These are phyloP conservation scores for Amphiprion clarkii DNA, from an alignment of 2,797 vertebrate genomes.

Conservation along the genomic window DNA sequence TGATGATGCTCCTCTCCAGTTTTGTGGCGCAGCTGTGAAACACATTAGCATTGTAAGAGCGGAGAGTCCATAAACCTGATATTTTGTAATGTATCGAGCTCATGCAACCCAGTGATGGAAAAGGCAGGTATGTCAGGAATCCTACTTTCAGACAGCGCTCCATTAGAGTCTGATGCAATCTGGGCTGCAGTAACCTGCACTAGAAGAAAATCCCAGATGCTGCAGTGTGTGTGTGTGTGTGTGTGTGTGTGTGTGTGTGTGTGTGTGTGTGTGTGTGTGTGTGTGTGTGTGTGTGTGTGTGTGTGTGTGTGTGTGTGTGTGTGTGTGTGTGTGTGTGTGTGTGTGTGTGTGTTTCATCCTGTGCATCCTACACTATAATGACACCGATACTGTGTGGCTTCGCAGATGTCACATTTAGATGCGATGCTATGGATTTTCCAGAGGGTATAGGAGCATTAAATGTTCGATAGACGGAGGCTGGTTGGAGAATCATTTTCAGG, in stretches of 20 bases:
- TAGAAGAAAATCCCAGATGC: slow-evolving; percentile 75
- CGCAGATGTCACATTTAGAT: slow-evolving; percentile 69
- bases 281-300: neutral
- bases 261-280: neutral
- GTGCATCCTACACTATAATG: slow-evolving; percentile 67
- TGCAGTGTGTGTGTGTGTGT: slow-evolving; percentile 16
- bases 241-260: slow-evolving; percentile 15
- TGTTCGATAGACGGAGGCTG: slow-evolving; percentile 32
- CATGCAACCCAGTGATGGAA: slow-evolving; percentile 79
- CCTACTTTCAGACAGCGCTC: slow-evolving; percentile 66
- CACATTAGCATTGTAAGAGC: slow-evolving; percentile 73
- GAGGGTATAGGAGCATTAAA: slow-evolving; percentile 55
- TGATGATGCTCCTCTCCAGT: slow-evolving; percentile 59
- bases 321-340: too few species aligned
- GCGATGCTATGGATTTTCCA: slow-evolving; percentile 74
- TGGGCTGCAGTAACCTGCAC: slow-evolving; percentile 51
- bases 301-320: slow-evolving; percentile 32
- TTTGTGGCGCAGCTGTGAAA: slow-evolving; percentile 69
- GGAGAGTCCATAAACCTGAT: slow-evolving; percentile 75
- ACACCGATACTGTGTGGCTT: slow-evolving; percentile 68
- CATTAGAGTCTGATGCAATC: slow-evolving; percentile 76
- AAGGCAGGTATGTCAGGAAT: slow-evolving; percentile 84
- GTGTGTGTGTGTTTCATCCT: slow-evolving; percentile 51
- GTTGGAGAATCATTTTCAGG: slow-evolving; percentile 56
- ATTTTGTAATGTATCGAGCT: slow-evolving; percentile 75